These are phyloP conservation scores for Ormia ochracea DNA, from an alignment of 2,888 invertebrate genomes.

Conservation along the genomic window DNA sequence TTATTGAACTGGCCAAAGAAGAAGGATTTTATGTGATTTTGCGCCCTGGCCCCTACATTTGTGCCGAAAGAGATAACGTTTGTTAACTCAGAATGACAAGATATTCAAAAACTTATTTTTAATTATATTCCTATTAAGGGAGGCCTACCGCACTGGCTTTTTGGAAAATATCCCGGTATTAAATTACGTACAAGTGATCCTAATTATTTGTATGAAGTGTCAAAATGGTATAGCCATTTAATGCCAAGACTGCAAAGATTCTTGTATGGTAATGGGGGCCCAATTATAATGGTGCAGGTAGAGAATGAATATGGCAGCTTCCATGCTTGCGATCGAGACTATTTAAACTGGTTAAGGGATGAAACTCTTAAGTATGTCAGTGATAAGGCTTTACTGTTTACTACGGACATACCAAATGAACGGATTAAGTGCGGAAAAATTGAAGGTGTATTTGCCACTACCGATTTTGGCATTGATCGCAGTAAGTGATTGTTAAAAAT, in stretches of 20 bases:
- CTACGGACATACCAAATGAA: conserved; percentile 85
- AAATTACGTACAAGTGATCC: conserved; percentile 81
- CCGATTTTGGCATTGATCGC: conserved; percentile 84
- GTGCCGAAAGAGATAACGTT: conserved; percentile 90
- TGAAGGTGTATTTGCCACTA: conserved; percentile 85
- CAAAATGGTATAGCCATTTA: conserved; percentile 78
- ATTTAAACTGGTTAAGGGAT: conserved; percentile 83
- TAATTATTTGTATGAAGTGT: conserved; percentile 78
- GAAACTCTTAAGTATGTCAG: conserved; percentile 77
- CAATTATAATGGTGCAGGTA: conserved; percentile 88
- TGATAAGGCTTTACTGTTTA: conserved; percentile 82
- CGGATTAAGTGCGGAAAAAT: conserved; percentile 82
- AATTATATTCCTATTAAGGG: conserved; percentile 79
- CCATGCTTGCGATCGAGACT: conserved; percentile 82
- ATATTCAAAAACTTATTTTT: not conserved
- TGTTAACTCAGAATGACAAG: conserved; percentile 12
- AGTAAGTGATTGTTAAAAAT: conserved; percentile 63
- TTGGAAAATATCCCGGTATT: conserved; percentile 80
- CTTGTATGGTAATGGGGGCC: conserved; percentile 85
- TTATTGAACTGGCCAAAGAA: conserved; percentile 84
- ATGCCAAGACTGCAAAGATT: conserved; percentile 78
- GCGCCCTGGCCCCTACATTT: conserved; percentile 93
- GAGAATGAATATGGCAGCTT: conserved; percentile 96
- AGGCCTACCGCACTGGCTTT: conserved; percentile 86
- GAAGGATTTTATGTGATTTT: conserved; percentile 89